Base-by-base conservation (phyloP, 2,113 vertebrate genomes). In the Oncorhynchus mykiss region DNA sequence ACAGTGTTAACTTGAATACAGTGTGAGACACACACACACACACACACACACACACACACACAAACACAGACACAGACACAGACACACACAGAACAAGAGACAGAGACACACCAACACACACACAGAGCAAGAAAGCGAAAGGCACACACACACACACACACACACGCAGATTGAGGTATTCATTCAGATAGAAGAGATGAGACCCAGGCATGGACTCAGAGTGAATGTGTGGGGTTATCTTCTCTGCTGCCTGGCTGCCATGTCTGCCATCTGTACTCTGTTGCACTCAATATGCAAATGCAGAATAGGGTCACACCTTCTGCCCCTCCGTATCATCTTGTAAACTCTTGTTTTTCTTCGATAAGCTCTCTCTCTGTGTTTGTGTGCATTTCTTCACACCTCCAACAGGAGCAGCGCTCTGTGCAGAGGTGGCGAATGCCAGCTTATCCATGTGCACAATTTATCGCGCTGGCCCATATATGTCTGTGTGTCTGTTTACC, bases 201-300 rank as follows among this genome's bases (percentile, higher is more conserved):
- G 87, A 90, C 87, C 80, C 84, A 59, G 80, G 90, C 86, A 89
- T 89, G 86, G 80, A 89, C 88, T 85, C 82, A 85, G 84, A 88
- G 82, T 71, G 83, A 88, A 88, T 90, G 88, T 91, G 88, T 81
- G 87, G 85, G 91, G 90, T 91, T 90, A 90, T 92, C 88, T 84
- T 71, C 84, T 83, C 74, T 83, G 84, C 86, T 78, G 81, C 88
- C 86, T 89, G 39, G 39, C 39, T 39, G 83, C 87, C 45, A 72
- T 81, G 89, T 84, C 77, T 79, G 73, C 79, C 81, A 83, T 82
- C 76, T 82, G 72, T 82, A 82, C 84, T 85, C 81, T 73, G 45
- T 82, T 89, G 90, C 89, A 80, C 89, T 80, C 77, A 71, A 80
- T 84, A 89, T 86, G 84, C 84, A 84, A 90, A 92, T 88, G 81